Percentiles rank a stretch among this genome's conserved stretches.
phyloP scores from a whole-genome alignment of 2,888 invertebrate genomes.

The Rhabditoides inermis region DNA sequence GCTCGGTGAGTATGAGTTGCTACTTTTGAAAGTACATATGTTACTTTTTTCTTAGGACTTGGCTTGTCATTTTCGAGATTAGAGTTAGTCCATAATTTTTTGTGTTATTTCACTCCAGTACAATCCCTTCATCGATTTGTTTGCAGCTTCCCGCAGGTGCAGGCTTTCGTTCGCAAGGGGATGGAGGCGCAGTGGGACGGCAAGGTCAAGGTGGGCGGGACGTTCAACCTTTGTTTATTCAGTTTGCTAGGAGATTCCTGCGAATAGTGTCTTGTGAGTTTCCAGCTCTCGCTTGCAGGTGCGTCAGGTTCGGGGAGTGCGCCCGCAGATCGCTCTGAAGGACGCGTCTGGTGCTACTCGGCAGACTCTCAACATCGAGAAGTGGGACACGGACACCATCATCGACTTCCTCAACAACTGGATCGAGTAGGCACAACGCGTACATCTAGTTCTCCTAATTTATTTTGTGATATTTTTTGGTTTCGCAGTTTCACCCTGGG shows the following conservation, averaged over 20 bases:
- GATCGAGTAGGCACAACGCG: conserved; percentile 60
- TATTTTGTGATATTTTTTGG: not conserved
- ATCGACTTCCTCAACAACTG: conserved; percentile 88
- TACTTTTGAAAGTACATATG: too few species aligned
- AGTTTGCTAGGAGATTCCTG: too few species aligned
- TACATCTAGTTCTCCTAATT: too few species aligned
- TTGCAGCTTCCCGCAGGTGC: conserved; percentile 36
- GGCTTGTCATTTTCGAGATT: too few species aligned
- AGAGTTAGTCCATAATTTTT: too few species aligned
- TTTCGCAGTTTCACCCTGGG: too few species aligned
- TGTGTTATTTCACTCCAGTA: too few species aligned
- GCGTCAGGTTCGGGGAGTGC: conserved; percentile 82
- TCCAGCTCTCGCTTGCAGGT: conserved; percentile 55
- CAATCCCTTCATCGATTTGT: too few species aligned
- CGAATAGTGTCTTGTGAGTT: not conserved
- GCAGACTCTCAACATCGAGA: conserved; percentile 77
- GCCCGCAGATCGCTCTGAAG: conserved; percentile 83
- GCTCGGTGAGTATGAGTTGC: too few species aligned
- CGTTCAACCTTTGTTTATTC: too few species aligned
- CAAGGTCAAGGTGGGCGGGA: conserved; percentile 59
- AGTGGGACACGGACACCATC: conserved; percentile 96
- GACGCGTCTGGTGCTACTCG: conserved; percentile 60
- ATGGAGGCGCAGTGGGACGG: conserved; percentile 80
- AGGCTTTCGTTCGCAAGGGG: conserved; percentile 89
- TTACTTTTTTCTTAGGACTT: too few species aligned